phyloP scores from a whole-genome alignment of 2,888 invertebrate genomes.

The Spatulosminthurus flaviceps region DNA sequence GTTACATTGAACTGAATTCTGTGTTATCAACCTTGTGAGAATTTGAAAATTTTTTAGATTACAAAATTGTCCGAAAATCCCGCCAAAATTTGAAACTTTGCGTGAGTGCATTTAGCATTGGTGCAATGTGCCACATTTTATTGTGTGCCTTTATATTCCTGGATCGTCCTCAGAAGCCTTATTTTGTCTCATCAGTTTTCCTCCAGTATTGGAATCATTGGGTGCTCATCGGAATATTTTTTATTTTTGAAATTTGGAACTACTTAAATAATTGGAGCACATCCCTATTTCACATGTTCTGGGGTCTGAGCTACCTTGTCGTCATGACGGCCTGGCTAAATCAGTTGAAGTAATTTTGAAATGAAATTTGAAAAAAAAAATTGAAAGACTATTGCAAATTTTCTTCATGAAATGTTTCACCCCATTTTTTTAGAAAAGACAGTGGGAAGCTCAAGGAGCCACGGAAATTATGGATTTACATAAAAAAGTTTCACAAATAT shows the following conservation, averaged over 20 bases:
- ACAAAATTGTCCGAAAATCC: no score
- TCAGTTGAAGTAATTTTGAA: not conserved
- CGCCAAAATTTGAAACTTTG: no score
- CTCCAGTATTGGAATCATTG: conserved; percentile 13
- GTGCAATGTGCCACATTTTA: not conserved
- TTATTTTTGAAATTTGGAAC: not conserved
- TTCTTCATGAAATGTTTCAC: no score
- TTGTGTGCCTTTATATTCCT: not conserved
- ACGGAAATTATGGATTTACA: not conserved
- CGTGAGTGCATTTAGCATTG: no score
- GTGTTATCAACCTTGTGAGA: no score
- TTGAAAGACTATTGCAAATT: no score
- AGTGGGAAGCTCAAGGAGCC: not conserved
- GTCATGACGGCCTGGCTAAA: conserved; percentile 1
- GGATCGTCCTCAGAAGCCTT: not conserved
- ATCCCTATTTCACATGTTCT: not conserved
- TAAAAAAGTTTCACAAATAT: not conserved
- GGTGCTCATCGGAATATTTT: not conserved
- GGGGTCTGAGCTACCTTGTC: not conserved
- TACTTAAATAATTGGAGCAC: not conserved
- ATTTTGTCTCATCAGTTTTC: not conserved
- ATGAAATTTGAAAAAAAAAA: not conserved
- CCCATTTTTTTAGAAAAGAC: no score
- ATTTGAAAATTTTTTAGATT: no score
- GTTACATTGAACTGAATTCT: no score